Evolutionary conservation across 1,140 invertebrate species (phyloP).

Genomic region (Drosophila orena): DNA sequence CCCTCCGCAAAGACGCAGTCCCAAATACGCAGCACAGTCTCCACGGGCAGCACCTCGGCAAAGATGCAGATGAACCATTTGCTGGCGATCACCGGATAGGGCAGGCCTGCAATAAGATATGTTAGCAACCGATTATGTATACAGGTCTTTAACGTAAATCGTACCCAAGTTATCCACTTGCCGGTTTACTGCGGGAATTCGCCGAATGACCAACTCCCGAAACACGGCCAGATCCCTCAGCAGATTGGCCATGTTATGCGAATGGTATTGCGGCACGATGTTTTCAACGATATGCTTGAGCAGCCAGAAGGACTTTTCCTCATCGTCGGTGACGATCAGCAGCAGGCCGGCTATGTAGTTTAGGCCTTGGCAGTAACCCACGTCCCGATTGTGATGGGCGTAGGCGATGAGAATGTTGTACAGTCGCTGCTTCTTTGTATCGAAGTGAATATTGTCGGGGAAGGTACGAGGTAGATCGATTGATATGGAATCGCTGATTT

Average conservation of each 20-base stretch:
- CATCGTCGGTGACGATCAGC: conserved; percentile 93
- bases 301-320: conserved; percentile 96
- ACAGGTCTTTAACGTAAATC: not conserved
- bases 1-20: conserved; percentile 98
- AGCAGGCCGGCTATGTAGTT: conserved; percentile 95
- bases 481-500: conserved; percentile 90
- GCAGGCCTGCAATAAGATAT: conserved; percentile 85
- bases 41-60: conserved; percentile 95
- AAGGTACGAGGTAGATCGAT: conserved; percentile 95
- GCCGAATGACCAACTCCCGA: conserved; percentile 92
- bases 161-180: conserved; percentile 90
- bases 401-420: conserved; percentile 95
- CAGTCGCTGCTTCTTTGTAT: conserved; percentile 90
- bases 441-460: conserved; percentile 97
- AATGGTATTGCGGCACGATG: conserved; percentile 95
- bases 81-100: conserved; percentile 94
- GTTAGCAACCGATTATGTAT: not conserved
- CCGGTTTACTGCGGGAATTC: conserved; percentile 91
- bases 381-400: conserved; percentile 93
- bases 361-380: conserved; percentile 97
- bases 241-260: conserved; percentile 94
- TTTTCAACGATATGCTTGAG: conserved; percentile 94
- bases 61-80: conserved; percentile 98
- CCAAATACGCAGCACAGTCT: conserved; percentile 97
- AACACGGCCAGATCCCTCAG: conserved; percentile 95